Percentiles rank a stretch among this genome's conserved stretches.
Evolutionary conservation across 1,140 invertebrate species (phyloP).

Genomic region (Panagrolaimus sp.): DNA sequence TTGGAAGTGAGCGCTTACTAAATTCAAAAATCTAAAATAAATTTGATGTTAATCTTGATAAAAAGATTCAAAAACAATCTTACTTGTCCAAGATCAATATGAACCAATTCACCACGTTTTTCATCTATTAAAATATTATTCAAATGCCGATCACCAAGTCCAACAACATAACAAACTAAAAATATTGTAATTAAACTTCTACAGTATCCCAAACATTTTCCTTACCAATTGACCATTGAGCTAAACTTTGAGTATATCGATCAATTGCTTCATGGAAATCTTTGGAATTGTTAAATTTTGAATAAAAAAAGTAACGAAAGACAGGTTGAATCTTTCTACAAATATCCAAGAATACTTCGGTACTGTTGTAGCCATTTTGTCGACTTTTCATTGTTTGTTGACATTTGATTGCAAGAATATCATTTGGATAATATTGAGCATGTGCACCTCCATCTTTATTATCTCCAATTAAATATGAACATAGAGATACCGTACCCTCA

Average conservation of each 20-base stretch:
- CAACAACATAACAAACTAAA: conserved; percentile 88
- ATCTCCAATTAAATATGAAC: conserved; percentile 45
- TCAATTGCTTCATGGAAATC: conserved; percentile 77
- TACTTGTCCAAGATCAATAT: conserved; percentile 82
- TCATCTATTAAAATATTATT: conserved; percentile 94
- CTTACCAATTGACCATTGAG: conserved; percentile 62
- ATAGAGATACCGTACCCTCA: conserved; percentile 74
- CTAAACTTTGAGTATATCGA: conserved; percentile 71
- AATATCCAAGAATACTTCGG: neutral
- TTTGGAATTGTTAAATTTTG: conserved; percentile 74
- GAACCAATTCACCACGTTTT: conserved; percentile 81
- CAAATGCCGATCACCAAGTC: conserved; percentile 90
- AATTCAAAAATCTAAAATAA: conserved; percentile 79
- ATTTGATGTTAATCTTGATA: too few relatives aligned
- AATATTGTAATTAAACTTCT: conserved; percentile 72
- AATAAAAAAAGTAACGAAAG: conserved; percentile 83
- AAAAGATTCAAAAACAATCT: too few relatives aligned
- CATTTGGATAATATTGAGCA: conserved; percentile 20
- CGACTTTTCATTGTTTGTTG: neutral
- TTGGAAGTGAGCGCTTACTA: conserved; percentile 81
- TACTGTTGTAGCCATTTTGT: neutral
- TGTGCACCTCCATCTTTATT: conserved; percentile 23
- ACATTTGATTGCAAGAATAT: neutral
- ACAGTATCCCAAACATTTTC: too few relatives aligned
- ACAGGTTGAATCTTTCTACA: conserved; percentile 75